Evolutionary conservation across 1,140 invertebrate genomes (phyloP), one percentile per base, ranked within the genome.

Genomic region (Sminthurides bifidus): DNA sequence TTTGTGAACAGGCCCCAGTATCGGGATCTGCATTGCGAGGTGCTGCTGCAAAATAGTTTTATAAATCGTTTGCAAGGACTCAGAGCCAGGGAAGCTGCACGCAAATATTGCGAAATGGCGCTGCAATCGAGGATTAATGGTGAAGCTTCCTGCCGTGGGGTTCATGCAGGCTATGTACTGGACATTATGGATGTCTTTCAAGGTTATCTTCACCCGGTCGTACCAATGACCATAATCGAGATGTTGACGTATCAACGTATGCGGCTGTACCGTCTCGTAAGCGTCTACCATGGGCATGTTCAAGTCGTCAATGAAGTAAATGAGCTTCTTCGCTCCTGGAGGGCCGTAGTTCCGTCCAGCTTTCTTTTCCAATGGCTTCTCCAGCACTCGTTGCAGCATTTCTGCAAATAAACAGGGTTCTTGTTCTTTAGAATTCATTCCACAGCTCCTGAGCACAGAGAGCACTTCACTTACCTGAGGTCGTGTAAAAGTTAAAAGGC

Each of bases 91-190:
- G 70, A 94, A 94, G 68, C 85, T 92, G 58, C 96, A 81, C 30
- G 91, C 87, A 70, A 97, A 92, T 0, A 95, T 90, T 66, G 83
- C 83, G 70, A 97, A 97, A 69, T 96, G 92, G 52, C 92, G 75
- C 69, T 94, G 90, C 3, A 97, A 75, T 58, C 92, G 77, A 0
- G 91, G 87, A 75, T 95, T 92, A 54, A 97, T 48, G 6, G 44
- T 48, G 24, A 48, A 48, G 17, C 44, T 26, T 6, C 44, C 44
- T 10, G 44, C 44, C 0, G 92, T 95, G 0, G 92, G 93, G 73
- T 96, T 96, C 92, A 97, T 96, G 69, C 89, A 94, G 27, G 88
- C 85, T 1, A 96, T 83, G 68, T 95, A 97, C 69, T 96, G 92
- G 56, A 89, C 93, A 68, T 95, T 95, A 66, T 92, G 87, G 56